Percentiles rank a stretch among this genome's conserved stretches.
These are phyloP conservation scores for Bilobella aurantiaca DNA, from an alignment of 1,140 invertebrate genomes.

Conservation along the genomic window DNA sequence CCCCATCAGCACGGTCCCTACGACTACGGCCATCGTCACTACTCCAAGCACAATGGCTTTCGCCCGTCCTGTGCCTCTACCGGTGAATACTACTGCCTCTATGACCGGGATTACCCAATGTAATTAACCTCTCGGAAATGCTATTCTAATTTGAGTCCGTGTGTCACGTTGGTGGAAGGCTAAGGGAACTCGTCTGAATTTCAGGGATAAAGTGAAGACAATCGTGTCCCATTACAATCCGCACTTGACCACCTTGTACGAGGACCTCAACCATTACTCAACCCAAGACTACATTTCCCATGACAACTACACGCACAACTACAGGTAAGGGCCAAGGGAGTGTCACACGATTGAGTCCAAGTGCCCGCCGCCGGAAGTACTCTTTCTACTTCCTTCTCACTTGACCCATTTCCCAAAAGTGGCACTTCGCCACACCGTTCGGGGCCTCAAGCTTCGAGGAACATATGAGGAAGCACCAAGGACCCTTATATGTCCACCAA, in stretches of 20 bases:
- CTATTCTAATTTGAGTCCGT: no score
- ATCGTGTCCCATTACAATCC: constrained; percentile 36
- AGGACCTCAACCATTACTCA: constrained; percentile 37
- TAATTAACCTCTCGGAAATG: constrained; percentile 14
- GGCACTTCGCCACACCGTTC: no score
- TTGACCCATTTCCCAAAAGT: no score
- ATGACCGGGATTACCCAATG: constrained; percentile 35
- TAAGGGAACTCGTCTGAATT: neutral
- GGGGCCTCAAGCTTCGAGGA: no score
- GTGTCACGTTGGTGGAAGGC: no score
- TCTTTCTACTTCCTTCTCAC: no score
- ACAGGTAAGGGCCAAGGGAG: constrained; percentile 31
- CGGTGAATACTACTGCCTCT: constrained; percentile 30
- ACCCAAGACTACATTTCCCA: constrained; percentile 35
- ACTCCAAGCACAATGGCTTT: constrained; percentile 5
- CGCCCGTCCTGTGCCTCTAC: constrained; percentile 23
- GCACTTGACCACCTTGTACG: constrained; percentile 35
- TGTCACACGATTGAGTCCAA: no score
- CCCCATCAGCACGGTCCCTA: constrained; percentile 13
- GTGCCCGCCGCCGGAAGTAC: no score
- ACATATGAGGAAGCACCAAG: no score
- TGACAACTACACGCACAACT: constrained; percentile 36
- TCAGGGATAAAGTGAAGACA: constrained; percentile 37
- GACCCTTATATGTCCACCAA: no score
- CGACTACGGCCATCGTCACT: constrained; percentile 12